These are phyloP conservation scores for Elephantulus edwardii DNA, from an alignment of 2,113 vertebrate genomes.

Conservation along the genomic window DNA sequence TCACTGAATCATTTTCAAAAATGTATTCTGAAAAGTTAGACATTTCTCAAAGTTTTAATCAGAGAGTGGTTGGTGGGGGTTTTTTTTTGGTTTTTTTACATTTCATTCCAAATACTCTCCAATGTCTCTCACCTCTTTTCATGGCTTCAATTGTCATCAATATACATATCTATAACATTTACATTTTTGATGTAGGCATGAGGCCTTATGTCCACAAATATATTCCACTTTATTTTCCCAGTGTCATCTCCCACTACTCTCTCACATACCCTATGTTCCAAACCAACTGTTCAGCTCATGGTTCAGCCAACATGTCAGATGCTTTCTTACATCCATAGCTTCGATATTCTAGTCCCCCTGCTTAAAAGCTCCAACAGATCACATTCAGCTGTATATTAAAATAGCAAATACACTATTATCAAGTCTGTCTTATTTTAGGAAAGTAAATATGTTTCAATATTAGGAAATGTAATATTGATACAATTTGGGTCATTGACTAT, in stretches of 20 bases:
- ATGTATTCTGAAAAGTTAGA: not conserved
- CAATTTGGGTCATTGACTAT: not conserved
- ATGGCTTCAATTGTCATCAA: not conserved
- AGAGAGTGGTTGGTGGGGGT: too few relatives aligned
- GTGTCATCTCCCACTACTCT: accelerated
- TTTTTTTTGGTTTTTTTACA: not conserved
- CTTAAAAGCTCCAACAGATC: not conserved
- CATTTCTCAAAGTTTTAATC: not conserved
- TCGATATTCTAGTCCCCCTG: not conserved
- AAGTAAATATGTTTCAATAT: not conserved
- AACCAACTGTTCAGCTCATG: not conserved
- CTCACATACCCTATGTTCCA: not conserved
- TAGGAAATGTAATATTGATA: not conserved
- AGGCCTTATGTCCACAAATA: not conserved
- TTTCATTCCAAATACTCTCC: not conserved
- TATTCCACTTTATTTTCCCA: not conserved
- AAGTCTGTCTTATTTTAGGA: not conserved
- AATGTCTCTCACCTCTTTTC: not conserved
- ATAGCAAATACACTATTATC: not conserved
- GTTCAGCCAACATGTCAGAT: not conserved
- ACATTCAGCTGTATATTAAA: not conserved
- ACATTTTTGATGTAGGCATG: not conserved
- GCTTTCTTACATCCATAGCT: not conserved
- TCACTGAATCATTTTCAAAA: not conserved
- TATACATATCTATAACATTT: too few relatives aligned